phyloP scores from a whole-genome alignment of 2,888 invertebrate genomes.

The Nebria salina region DNA sequence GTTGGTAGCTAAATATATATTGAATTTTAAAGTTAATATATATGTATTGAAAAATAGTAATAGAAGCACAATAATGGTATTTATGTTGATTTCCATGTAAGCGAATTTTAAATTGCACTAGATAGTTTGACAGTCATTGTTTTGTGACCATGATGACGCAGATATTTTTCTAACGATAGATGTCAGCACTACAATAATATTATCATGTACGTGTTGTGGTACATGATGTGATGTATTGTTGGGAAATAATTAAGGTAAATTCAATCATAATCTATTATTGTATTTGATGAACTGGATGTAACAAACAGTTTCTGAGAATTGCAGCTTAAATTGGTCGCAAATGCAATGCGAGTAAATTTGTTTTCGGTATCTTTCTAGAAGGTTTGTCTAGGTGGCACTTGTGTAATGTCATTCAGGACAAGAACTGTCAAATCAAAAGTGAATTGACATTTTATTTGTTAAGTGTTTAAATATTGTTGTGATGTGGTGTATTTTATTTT shows the following conservation, averaged over 20 bases:
- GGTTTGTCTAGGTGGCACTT: constrained; percentile 49
- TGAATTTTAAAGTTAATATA: too few relatives aligned
- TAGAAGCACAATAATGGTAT: background rate
- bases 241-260: constrained; percentile 59
- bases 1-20: too few relatives aligned
- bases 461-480: constrained; percentile 23
- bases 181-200: constrained; percentile 59
- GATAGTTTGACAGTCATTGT: constrained; percentile 32
- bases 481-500: constrained; percentile 30
- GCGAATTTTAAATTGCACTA: background rate
- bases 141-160: constrained; percentile 33
- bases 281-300: background rate
- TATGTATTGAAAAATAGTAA: too few relatives aligned
- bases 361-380: constrained; percentile 46
- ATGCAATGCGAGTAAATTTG: constrained; percentile 17
- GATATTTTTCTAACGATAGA: constrained; percentile 42
- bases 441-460: constrained; percentile 38
- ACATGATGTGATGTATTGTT: constrained; percentile 62
- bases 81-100: background rate
- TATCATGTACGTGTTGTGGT: constrained; percentile 58
- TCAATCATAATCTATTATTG: constrained; percentile 32
- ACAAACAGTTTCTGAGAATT: background rate
- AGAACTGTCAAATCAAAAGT: constrained; percentile 47
- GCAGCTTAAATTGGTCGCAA: background rate
- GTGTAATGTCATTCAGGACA: constrained; percentile 48